phyloP scores from a whole-genome alignment of 2,888 invertebrate species.

The Polyploca ridens region DNA sequence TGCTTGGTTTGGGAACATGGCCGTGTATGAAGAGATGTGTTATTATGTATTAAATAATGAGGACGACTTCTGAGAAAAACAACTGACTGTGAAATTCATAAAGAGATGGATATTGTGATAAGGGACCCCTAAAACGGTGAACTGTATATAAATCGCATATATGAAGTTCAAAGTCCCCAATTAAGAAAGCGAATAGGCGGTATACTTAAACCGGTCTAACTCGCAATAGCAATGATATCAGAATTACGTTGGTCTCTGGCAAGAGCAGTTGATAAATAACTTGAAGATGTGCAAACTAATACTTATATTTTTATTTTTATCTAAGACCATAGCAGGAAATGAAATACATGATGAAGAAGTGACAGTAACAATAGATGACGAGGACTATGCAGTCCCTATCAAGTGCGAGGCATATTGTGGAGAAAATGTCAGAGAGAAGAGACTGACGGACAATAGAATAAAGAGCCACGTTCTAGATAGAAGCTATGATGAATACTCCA shows the following conservation, averaged over 20 bases:
- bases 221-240: constrained; percentile 12
- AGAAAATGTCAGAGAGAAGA: constrained; percentile 41
- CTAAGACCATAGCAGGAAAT: constrained; percentile 10
- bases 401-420: constrained; percentile 47
- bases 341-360: constrained; percentile 38
- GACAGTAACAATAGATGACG: constrained; percentile 38
- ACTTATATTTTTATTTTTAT: background rate
- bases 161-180: background rate
- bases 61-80: no score
- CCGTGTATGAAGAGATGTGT: no score
- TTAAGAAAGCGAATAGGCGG: background rate
- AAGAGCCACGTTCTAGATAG: constrained; percentile 66
- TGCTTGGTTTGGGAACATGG: no score
- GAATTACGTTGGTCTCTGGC: constrained; percentile 1
- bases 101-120: background rate
- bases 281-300: constrained; percentile 13
- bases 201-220: constrained; percentile 8
- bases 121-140: background rate
- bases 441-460: constrained; percentile 26
- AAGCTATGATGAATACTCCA: constrained; percentile 62
- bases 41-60: no score
- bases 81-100: no score
- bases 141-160: constrained; percentile 1
- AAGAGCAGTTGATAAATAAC: background rate
- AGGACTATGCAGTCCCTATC: constrained; percentile 48